These are phyloP conservation scores for Lophotriccus pileatus DNA, from an alignment of 2,797 vertebrate genomes.

Conservation along the genomic window DNA sequence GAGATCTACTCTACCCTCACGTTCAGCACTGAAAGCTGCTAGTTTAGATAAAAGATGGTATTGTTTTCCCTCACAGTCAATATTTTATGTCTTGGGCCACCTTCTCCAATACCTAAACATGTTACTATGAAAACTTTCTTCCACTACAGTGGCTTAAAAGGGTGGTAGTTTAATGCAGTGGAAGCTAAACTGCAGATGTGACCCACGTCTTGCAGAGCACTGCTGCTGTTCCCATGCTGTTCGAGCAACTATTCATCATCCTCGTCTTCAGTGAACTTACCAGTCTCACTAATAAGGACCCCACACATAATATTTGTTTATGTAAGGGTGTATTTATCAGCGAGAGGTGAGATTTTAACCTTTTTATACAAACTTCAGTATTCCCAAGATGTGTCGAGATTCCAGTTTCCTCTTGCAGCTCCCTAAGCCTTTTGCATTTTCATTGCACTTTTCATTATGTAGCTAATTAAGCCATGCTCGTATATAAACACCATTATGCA, in stretches of 20 bases:
- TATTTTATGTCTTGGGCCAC: neutral
- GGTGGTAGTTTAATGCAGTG: rapidly evolving
- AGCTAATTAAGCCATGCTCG: neutral
- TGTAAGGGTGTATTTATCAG: neutral
- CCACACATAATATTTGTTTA: neutral
- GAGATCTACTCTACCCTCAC: neutral
- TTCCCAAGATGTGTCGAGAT: neutral
- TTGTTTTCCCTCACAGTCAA: neutral
- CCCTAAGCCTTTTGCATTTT: neutral
- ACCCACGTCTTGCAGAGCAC: neutral
- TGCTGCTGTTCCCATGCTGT: neutral
- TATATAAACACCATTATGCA: neutral
- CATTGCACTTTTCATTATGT: neutral
- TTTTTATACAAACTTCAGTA: neutral
- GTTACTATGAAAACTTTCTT: neutral
- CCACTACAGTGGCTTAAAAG: neutral
- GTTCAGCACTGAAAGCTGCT: neutral
- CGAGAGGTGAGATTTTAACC: constrained; percentile 2
- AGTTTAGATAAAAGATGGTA: neutral
- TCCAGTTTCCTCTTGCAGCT: neutral
- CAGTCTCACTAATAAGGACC: neutral
- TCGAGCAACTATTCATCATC: neutral
- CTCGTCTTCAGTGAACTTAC: neutral
- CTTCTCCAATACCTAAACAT: neutral
- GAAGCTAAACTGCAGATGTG: neutral